Conservation (phyloP, 2,888 invertebrate genomes). For the Cordilura impudica region DNA sequence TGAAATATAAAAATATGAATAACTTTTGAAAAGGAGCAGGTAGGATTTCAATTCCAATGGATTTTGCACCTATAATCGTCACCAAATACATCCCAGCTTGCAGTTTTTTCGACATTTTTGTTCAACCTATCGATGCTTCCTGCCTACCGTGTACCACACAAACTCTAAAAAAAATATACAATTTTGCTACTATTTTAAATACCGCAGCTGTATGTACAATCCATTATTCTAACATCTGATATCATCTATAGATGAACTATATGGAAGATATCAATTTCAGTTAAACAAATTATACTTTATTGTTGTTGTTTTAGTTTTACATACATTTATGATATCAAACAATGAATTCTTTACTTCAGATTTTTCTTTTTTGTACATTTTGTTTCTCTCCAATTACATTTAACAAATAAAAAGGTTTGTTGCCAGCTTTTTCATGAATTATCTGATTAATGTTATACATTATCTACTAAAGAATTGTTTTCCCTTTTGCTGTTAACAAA, state of each 20-base stretch:
- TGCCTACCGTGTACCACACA: too few relatives aligned
- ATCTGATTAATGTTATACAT: slow-evolving; percentile 40
- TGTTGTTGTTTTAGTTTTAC: background rate
- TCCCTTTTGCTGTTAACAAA: background rate
- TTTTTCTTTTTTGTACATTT: background rate
- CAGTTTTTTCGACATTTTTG: too few relatives aligned
- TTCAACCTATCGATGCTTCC: too few relatives aligned
- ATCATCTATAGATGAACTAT: background rate
- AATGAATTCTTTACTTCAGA: background rate
- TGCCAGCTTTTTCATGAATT: slow-evolving; percentile 18
- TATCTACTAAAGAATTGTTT: background rate
- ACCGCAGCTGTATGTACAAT: too few relatives aligned
- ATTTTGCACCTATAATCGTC: too few relatives aligned
- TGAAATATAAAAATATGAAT: too few relatives aligned
- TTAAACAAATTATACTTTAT: slow-evolving; percentile 41
- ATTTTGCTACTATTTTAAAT: too few relatives aligned
- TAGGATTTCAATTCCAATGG: too few relatives aligned
- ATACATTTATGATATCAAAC: background rate
- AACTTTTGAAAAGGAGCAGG: too few relatives aligned
- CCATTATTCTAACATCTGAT: too few relatives aligned
- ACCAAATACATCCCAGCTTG: too few relatives aligned
- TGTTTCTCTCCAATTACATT: slow-evolving; percentile 10
- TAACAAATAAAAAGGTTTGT: slow-evolving; percentile 24
- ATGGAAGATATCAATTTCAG: slow-evolving; percentile 14
- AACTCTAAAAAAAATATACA: too few relatives aligned